These are phyloP conservation scores for Dinomys branickii DNA, from an alignment of 2,113 vertebrate species.

Conservation along the genomic window DNA sequence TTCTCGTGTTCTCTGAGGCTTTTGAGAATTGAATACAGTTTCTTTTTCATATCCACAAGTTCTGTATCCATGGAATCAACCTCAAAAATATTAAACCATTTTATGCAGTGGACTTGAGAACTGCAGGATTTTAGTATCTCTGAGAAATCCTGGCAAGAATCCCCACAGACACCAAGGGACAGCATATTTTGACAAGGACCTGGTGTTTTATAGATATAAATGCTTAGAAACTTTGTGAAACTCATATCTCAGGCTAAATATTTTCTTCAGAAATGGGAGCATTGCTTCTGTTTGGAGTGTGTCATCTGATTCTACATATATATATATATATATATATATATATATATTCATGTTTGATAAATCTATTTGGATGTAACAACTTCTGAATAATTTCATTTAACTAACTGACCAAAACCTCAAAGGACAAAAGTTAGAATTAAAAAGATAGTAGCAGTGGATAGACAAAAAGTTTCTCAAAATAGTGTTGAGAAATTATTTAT, in stretches of 20 bases:
- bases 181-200: neutral
- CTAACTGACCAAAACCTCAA: neutral
- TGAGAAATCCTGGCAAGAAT: neutral
- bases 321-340: rapidly evolving
- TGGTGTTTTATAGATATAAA: neutral
- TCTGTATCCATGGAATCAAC: neutral
- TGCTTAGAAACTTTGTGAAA: slow-evolving; percentile 27
- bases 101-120: neutral
- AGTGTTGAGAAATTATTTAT: neutral
- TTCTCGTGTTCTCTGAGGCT: neutral
- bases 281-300: neutral
- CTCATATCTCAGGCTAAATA: neutral
- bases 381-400: neutral
- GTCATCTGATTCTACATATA: neutral
- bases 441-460: neutral
- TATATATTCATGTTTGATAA: neutral
- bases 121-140: neutral
- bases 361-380: neutral
- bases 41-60: neutral
- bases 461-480: neutral
- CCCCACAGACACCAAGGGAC: neutral
- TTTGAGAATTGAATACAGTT: neutral
- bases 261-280: neutral
- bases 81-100: neutral
- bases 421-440: neutral